A percentile compares a stretch with the other conserved stretches of the same genome.
These are phyloP conservation scores for Stenoptilia bipunctidactyla DNA, from an alignment of 2,888 invertebrate genomes.

Conservation along the genomic window DNA sequence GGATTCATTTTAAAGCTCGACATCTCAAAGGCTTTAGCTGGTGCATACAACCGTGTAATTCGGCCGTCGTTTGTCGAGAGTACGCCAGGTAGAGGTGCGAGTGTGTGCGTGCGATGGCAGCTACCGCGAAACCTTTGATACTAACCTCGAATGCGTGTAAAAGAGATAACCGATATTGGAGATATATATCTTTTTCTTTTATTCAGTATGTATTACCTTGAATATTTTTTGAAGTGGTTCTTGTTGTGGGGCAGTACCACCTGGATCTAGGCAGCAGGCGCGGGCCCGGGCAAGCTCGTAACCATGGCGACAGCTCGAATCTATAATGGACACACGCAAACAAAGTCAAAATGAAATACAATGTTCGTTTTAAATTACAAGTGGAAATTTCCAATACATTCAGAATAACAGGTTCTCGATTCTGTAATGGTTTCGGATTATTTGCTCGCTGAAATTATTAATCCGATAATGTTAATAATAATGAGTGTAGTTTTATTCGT, in stretches of 20 bases:
- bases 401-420: too few relatives aligned
- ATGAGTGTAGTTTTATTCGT: too few relatives aligned
- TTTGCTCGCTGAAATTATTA: too few relatives aligned
- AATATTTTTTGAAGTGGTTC: too few relatives aligned
- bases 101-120: conserved; percentile 25
- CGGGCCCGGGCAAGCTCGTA: conserved; percentile 42
- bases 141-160: conserved; percentile 6
- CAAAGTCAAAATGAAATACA: conserved; percentile 23
- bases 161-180: too few relatives aligned
- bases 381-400: not conserved
- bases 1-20: not conserved
- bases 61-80: conserved; percentile 14
- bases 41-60: conserved; percentile 38
- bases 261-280: conserved; percentile 21
- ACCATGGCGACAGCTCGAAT: conserved; percentile 46
- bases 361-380: not conserved
- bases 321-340: conserved; percentile 36
- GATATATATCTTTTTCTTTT: too few relatives aligned
- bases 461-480: too few relatives aligned
- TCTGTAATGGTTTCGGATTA: too few relatives aligned
- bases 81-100: conserved; percentile 12
- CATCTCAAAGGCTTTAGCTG: conserved; percentile 2
- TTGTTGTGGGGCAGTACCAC: not conserved
- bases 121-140: conserved; percentile 13
- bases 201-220: too few relatives aligned